Evolutionary conservation across 2,113 vertebrate species (phyloP).

Genomic region (Morone chrysops): DNA sequence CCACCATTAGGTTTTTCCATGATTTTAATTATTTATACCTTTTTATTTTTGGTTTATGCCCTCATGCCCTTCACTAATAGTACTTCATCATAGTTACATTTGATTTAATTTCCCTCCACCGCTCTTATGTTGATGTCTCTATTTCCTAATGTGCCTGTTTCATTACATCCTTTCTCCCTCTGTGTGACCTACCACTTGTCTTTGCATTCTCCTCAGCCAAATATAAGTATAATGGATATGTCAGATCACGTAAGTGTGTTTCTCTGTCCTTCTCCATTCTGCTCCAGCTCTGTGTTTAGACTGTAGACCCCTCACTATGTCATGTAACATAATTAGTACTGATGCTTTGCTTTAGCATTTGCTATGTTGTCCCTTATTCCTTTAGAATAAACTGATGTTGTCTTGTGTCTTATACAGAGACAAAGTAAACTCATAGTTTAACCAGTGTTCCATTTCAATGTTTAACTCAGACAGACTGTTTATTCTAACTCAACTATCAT

Average conservation of each 20-base stretch:
- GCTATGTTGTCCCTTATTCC: constrained; percentile 41
- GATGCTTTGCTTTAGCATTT: constrained; percentile 60
- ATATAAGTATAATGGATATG: constrained; percentile 90
- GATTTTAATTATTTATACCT: constrained; percentile 51
- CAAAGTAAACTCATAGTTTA: constrained; percentile 32
- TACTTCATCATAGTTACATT: constrained; percentile 48
- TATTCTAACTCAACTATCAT: constrained; percentile 35
- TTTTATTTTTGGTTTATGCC: constrained; percentile 45
- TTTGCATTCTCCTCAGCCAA: constrained; percentile 88
- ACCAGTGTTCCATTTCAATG: constrained; percentile 39
- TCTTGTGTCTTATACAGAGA: constrained; percentile 44
- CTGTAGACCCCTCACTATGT: constrained; percentile 61
- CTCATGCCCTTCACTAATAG: constrained; percentile 40
- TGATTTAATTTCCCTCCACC: constrained; percentile 50
- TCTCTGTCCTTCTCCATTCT: constrained; percentile 82
- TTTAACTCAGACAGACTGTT: constrained; percentile 38
- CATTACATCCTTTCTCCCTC: constrained; percentile 77
- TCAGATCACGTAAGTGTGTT: constrained; percentile 89
- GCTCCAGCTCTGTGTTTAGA: constrained; percentile 75
- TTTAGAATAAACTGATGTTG: constrained; percentile 59
- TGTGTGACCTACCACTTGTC: constrained; percentile 86
- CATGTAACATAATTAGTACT: constrained; percentile 57
- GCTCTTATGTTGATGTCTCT: constrained; percentile 70
- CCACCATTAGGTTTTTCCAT: constrained; percentile 10
- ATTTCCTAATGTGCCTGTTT: constrained; percentile 75